phyloP scores from a whole-genome alignment of 1,140 invertebrate genomes.

The Whitmania pigra region DNA sequence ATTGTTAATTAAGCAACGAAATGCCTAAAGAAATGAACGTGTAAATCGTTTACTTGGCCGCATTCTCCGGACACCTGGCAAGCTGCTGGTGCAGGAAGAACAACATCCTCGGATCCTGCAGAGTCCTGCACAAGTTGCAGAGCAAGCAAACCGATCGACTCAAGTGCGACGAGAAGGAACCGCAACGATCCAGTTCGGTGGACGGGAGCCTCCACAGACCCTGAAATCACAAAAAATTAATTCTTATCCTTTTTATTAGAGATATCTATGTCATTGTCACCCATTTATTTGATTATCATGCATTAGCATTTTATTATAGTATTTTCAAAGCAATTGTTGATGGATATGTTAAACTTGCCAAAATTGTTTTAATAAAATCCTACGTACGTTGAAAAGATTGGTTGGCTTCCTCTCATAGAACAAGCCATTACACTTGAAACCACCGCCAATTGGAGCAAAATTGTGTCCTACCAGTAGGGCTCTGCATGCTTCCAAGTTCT shows the following conservation, averaged over 20 bases:
- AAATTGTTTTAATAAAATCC: conserved; percentile 20
- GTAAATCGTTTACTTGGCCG: conserved; percentile 50
- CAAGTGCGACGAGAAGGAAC: conserved; percentile 81
- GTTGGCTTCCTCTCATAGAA: conserved; percentile 68
- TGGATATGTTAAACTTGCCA: too few species aligned
- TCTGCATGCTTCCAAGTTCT: conserved; percentile 36
- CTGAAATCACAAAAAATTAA: conserved; percentile 38
- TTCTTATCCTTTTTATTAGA: background rate
- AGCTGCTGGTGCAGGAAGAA: conserved; percentile 65
- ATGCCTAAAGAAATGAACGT: conserved; percentile 9
- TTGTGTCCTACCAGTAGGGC: conserved; percentile 37
- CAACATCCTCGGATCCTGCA: conserved; percentile 66
- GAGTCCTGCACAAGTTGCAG: conserved; percentile 63
- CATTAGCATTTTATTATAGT: too few species aligned
- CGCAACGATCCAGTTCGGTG: conserved; percentile 75
- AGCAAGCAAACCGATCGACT: conserved; percentile 65
- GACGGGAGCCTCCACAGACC: conserved; percentile 81
- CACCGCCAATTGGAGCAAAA: conserved; percentile 30
- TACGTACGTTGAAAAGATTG: conserved; percentile 74
- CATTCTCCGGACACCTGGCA: conserved; percentile 64
- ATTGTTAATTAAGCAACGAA: conserved; percentile 17
- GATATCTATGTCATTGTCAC: too few species aligned
- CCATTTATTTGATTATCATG: too few species aligned
- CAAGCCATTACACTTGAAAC: conserved; percentile 53
- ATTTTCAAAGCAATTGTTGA: conserved; percentile 9